These are phyloP conservation scores for Semaprochilodus insignis DNA, from an alignment of 2,797 vertebrate genomes.

Conservation along the genomic window DNA sequence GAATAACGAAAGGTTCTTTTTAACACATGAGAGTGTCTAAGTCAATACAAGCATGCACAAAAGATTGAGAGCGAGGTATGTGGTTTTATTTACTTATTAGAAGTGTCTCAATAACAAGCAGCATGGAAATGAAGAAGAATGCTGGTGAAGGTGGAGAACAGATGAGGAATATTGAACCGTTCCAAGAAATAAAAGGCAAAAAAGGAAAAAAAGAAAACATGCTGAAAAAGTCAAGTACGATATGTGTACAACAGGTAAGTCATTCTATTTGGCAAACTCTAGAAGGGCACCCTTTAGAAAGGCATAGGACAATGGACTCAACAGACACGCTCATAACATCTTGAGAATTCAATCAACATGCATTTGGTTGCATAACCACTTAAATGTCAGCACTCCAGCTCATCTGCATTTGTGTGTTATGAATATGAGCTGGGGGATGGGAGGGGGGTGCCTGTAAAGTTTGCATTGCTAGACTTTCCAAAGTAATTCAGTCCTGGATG, in stretches of 20 bases:
- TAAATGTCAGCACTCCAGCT: conserved; percentile 14
- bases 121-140: neutral
- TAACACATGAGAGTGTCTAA: neutral
- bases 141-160: neutral
- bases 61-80: neutral
- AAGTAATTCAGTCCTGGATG: conserved; percentile 2
- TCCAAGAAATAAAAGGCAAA: neutral
- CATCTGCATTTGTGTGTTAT: conserved; percentile 1
- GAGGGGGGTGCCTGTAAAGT: neutral
- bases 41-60: neutral
- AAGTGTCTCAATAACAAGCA: neutral
- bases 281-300: neutral
- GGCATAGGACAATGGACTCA: no score
- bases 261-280: neutral
- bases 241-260: neutral
- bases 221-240: neutral
- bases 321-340: neutral
- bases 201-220: neutral
- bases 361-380: conserved; percentile 15
- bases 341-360: neutral
- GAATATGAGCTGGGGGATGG: neutral
- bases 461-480: neutral
- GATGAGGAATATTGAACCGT: neutral
- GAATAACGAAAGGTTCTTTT: neutral
- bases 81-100: neutral